A percentile compares a stretch with the other conserved stretches of the same genome.
Conservation (phyloP, 2,888 invertebrate genomes). For the Apotomis betuletana region DNA sequence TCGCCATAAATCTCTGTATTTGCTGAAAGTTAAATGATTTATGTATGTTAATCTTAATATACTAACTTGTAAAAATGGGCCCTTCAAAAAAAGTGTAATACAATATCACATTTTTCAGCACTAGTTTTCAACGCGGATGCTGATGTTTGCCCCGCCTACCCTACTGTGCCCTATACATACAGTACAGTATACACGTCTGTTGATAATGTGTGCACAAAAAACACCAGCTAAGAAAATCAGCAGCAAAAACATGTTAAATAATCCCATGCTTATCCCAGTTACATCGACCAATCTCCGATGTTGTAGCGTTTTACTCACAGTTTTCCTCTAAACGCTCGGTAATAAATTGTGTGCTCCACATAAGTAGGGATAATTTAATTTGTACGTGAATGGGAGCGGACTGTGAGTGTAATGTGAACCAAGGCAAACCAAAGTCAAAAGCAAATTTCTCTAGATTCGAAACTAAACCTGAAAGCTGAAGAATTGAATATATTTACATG, state of each 20-base stretch:
- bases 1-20: no score
- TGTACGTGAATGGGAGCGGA: neutral
- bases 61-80: no score
- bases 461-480: neutral
- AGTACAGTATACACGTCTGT: no score
- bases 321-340: neutral
- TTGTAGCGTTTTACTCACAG: neutral
- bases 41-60: no score
- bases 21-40: no score
- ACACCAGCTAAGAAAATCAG: neutral
- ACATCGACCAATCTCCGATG: neutral
- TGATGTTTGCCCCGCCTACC: no score
- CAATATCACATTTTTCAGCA: no score
- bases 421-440: neutral
- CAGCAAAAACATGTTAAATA: neutral
- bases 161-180: no score
- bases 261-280: neutral
- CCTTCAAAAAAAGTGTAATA: no score
- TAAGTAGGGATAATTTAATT: conserved; percentile 9
- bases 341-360: conserved; percentile 2
- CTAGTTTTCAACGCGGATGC: no score
- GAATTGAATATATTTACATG: neutral
- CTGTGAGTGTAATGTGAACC: neutral
- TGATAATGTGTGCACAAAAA: neutral
- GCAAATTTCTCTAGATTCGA: neutral